Evolutionary conservation across 2,797 vertebrate species (phyloP).

Genomic region (Acanthopagrus latus): DNA sequence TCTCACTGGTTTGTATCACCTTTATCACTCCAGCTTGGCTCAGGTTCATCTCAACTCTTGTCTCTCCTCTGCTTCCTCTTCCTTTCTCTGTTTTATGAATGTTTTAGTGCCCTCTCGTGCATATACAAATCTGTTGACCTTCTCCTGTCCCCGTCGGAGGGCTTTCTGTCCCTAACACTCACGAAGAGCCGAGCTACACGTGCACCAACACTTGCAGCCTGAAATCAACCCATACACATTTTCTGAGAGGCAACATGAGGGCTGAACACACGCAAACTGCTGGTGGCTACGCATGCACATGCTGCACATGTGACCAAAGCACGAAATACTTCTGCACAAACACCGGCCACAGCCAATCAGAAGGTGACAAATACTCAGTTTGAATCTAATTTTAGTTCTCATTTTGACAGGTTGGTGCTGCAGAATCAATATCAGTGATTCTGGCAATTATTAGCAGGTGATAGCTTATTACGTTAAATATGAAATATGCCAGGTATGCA

Average conservation of each 20-base stretch:
- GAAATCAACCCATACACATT: conserved; percentile 17
- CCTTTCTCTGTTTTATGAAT: background rate
- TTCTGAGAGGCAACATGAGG: background rate
- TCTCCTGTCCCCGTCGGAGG: conserved; percentile 7
- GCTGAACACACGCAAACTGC: conserved; percentile 9
- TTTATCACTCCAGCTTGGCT: conserved; percentile 5
- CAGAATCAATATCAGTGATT: background rate
- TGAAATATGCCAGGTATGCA: too few relatives aligned
- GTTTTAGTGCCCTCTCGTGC: background rate
- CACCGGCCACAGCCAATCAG: background rate
- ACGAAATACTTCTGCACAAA: background rate
- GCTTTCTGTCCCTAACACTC: conserved; percentile 12
- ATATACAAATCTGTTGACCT: conserved; percentile 14
- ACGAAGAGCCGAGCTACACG: background rate
- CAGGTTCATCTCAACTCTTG: background rate
- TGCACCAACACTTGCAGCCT: conserved; percentile 9
- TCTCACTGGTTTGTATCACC: conserved; percentile 20
- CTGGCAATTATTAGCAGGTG: background rate
- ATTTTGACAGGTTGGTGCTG: background rate
- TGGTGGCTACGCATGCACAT: conserved; percentile 1
- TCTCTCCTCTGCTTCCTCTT: background rate
- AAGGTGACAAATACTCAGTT: background rate
- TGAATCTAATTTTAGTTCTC: background rate
- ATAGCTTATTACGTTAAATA: background rate
- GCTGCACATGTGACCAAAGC: background rate